These are phyloP conservation scores for Baryphthengus martii DNA, from an alignment of 2,113 vertebrate species.

Conservation along the genomic window DNA sequence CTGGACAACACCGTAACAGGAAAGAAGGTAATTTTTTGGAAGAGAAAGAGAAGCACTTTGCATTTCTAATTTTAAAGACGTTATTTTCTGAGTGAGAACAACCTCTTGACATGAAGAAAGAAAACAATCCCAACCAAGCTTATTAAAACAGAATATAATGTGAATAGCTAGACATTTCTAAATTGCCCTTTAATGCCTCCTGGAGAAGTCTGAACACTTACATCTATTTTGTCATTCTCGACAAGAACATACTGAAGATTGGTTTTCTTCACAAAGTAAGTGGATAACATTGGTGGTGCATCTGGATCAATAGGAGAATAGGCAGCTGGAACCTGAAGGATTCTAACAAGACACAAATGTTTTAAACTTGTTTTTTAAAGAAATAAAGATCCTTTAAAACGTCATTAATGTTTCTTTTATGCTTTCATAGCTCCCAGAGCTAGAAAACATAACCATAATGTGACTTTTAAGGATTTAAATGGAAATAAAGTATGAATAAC, in stretches of 20 bases:
- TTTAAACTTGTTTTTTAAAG: background rate
- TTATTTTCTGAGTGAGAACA: background rate
- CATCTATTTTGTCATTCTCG: conserved; percentile 81
- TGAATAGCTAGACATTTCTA: background rate
- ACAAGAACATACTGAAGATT: conserved; percentile 82
- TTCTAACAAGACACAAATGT: conserved; percentile 71
- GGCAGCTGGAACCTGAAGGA: conserved; percentile 86
- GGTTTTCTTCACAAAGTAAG: conserved; percentile 80
- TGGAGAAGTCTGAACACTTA: conserved; percentile 54
- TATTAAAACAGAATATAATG: background rate
- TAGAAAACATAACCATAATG: background rate
- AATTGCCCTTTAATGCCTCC: background rate
- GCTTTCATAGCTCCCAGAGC: background rate
- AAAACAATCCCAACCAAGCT: background rate
- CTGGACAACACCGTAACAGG: background rate
- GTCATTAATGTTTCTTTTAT: background rate
- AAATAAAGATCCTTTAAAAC: background rate
- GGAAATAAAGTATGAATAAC: background rate
- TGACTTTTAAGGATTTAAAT: background rate
- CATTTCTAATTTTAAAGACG: background rate
- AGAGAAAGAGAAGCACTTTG: background rate
- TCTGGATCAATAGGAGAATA: conserved; percentile 89
- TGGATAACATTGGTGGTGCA: conserved; percentile 72
- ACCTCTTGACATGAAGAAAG: background rate
- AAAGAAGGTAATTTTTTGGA: background rate